Conservation (phyloP, 1,140 invertebrate species). For the Eurosta solidaginis region DNA sequence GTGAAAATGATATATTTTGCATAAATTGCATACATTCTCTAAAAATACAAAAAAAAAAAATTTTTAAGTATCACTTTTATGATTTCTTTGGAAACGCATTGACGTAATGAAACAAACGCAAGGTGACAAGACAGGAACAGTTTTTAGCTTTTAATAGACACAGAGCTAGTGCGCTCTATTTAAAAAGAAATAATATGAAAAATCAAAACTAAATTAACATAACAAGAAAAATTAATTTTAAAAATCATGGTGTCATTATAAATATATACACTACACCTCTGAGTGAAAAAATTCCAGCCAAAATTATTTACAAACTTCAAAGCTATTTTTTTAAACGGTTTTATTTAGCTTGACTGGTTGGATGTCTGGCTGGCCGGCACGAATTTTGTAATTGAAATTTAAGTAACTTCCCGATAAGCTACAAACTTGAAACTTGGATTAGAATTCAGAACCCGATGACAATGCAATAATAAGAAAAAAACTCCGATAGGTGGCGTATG, state of each 20-base stretch:
- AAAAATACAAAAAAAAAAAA: neutral
- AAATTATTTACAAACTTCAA: too few relatives aligned
- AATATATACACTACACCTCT: neutral
- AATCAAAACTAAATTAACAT: neutral
- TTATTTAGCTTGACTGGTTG: too few relatives aligned
- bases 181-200: neutral
- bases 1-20: neutral
- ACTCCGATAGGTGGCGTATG: too few relatives aligned
- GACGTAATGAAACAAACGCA: neutral
- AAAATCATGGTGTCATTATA: neutral
- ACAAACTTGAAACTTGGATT: too few relatives aligned
- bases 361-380: too few relatives aligned
- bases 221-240: neutral
- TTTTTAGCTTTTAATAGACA: neutral
- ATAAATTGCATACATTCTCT: neutral
- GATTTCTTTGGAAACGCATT: neutral
- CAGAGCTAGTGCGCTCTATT: neutral
- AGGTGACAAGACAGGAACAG: slow-evolving; percentile 19
- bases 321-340: too few relatives aligned
- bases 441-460: too few relatives aligned
- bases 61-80: neutral
- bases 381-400: too few relatives aligned
- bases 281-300: too few relatives aligned
- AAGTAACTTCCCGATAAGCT: too few relatives aligned
- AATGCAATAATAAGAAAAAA: too few relatives aligned